Base-by-base conservation (phyloP, 2,113 vertebrate species). In the Burhinus bistriatus region DNA sequence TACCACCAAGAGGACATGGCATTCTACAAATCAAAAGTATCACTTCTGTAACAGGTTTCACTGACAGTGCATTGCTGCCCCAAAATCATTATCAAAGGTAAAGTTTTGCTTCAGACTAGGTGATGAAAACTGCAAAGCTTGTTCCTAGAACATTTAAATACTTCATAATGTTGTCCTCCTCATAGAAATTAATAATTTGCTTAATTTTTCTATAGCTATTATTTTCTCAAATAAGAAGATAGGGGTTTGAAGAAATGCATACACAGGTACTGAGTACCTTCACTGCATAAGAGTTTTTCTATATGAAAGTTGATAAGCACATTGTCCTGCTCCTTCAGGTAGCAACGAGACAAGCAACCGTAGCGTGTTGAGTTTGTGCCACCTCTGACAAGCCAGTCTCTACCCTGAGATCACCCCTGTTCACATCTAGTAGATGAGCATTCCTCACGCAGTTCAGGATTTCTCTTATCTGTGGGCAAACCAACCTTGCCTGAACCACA, bases 141-240 rank as follows among this genome's bases (percentile, higher is more conserved):
- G 11, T 42, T 76, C 34, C 40, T 32, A 57, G 15, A 54, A 47
- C 19, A 26, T 25, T 38, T 55, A 68, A 83, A 32, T 8, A 32
- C 4, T 42, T 86, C 2, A 2, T 4, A 55, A 7, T 1, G 38
- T 34, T 19, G 52, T 11, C 8, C 6, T 38, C 29, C 26, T 82
- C 23, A 8, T 1, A n/a, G 4, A 47, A 34, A 20, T 2, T 1
- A 73, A 2, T 10, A 0, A 0, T 26, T n/a, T 45, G 17, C 13
- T 6, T 17, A n/a, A 27, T 10, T 9, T 49, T 62, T 22, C n/a
- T 21, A 16, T 0, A 26, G 18, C 6, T 30, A 7, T 15, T 16
- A 12, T 26, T 44, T 68, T 38, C 69, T 49, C 29, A 59, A 40
- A 36, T 0, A 27, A 40, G 4, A 21, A 64, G 8, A 17, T 5